These are phyloP conservation scores for Macropis europaea DNA, from an alignment of 2,888 invertebrate genomes.

Conservation along the genomic window DNA sequence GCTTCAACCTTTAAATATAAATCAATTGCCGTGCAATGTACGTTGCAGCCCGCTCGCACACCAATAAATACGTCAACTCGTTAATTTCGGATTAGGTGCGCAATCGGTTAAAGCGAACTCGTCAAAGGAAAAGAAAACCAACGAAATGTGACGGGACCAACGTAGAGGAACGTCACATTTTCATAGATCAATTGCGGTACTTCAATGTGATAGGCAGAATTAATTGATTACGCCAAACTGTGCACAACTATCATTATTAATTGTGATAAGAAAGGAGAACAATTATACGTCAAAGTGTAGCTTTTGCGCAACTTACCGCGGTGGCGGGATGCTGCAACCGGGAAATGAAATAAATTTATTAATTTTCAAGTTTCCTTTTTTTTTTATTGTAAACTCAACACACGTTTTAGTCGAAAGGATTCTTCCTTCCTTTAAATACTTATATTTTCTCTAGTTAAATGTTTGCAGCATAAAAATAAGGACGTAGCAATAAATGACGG, in stretches of 20 bases:
- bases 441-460: background rate
- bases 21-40: background rate
- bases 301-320: conserved; percentile 85
- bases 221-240: conserved; percentile 40
- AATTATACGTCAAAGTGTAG: conserved; percentile 31
- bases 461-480: background rate
- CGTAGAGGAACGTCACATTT: background rate
- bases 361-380: conserved; percentile 58
- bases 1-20: too few relatives aligned
- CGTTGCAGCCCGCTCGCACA: conserved; percentile 1
- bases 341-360: conserved; percentile 80
- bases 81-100: conserved; percentile 8
- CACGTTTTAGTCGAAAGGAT: too few relatives aligned
- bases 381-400: background rate
- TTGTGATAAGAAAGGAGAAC: conserved; percentile 2
- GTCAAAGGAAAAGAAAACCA: conserved; percentile 9
- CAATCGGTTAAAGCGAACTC: conserved; percentile 29
- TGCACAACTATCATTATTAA: conserved; percentile 15
- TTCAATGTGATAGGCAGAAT: background rate
- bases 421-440: too few relatives aligned
- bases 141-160: background rate
- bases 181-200: background rate
- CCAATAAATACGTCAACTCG: background rate
- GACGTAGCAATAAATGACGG: background rate
- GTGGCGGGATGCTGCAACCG: conserved; percentile 84